Conservation (phyloP, 2,113 vertebrate species). For the Lepus europaeus region DNA sequence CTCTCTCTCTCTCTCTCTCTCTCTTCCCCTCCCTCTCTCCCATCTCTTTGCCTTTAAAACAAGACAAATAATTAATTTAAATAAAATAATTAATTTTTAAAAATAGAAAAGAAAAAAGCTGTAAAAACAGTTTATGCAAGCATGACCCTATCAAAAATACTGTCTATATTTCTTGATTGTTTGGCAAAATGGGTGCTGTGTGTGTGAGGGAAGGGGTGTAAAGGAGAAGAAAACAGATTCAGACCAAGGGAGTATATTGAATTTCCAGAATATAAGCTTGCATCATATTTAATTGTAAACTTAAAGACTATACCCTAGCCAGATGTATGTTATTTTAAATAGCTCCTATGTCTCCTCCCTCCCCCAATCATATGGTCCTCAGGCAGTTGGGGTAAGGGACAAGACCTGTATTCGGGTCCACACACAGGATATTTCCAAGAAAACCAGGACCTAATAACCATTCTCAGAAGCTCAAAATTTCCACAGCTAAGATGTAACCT, state of each 20-base stretch:
- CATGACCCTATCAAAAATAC: conserved; percentile 53
- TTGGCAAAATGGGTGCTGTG: conserved; percentile 15
- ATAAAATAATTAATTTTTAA: no score
- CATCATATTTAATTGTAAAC: conserved; percentile 54
- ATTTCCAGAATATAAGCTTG: conserved; percentile 54
- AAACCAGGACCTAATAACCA: conserved; percentile 41
- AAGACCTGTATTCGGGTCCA: not conserved
- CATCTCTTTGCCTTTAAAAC: no score
- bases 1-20: no score
- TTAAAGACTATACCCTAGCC: conserved; percentile 40
- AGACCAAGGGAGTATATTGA: not conserved
- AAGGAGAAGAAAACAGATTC: conserved; percentile 50
- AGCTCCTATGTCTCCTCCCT: conserved; percentile 18
- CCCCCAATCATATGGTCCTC: not conserved
- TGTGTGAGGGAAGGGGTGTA: not conserved
- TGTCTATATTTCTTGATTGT: conserved; percentile 39
- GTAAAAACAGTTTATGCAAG: conserved; percentile 43
- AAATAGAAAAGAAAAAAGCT: conserved; percentile 10
- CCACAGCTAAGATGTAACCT: conserved; percentile 14
- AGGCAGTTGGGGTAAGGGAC: not conserved
- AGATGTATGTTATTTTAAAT: conserved; percentile 41
- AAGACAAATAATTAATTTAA: no score
- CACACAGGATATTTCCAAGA: conserved; percentile 26
- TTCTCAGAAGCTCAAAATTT: conserved; percentile 48
- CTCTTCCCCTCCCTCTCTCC: no score